These are phyloP conservation scores for Pelobates fuscus DNA, from an alignment of 2,113 vertebrate species.

Conservation along the genomic window DNA sequence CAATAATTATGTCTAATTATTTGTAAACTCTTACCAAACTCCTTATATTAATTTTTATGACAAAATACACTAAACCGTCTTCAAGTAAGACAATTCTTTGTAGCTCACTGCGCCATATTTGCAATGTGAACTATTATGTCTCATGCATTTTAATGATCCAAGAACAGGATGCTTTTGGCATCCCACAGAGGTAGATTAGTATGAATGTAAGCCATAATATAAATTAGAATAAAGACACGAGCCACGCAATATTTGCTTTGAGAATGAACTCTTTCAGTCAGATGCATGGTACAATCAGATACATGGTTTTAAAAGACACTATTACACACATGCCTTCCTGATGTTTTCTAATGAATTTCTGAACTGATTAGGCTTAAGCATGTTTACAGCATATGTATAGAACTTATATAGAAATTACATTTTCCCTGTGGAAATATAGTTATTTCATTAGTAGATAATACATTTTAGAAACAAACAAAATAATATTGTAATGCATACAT, in stretches of 20 bases:
- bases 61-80: background rate
- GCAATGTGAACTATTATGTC: background rate
- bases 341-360: background rate
- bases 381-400: background rate
- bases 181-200: conserved; percentile 2
- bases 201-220: conserved; percentile 3
- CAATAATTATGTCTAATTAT: too few species aligned
- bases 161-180: background rate
- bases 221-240: background rate
- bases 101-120: background rate
- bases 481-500: background rate
- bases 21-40: too few species aligned
- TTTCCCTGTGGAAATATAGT: background rate
- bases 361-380: background rate
- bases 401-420: background rate
- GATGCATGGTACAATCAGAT: background rate
- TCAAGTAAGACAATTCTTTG: background rate
- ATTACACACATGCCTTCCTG: background rate
- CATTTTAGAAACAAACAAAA: too few species aligned
- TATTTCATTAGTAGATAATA: background rate
- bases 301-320: background rate
- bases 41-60: too few species aligned
- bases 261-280: background rate
- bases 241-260: background rate
- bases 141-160: background rate